Evolutionary conservation across 2,113 vertebrate genomes (phyloP), one percentile per base, ranked within the genome.

Genomic region (Capra hircus): DNA sequence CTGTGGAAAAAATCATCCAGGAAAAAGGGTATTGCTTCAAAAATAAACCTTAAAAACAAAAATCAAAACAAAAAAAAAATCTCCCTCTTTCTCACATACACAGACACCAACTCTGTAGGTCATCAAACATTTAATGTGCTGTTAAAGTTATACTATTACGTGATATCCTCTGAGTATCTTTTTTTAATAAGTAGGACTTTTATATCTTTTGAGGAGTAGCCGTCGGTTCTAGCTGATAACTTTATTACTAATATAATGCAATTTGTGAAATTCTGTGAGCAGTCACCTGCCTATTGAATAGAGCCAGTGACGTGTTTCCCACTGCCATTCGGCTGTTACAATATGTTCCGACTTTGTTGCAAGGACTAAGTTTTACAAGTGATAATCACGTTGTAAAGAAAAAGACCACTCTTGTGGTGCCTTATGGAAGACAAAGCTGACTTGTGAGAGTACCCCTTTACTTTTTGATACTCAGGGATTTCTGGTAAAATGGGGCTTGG

Each of bases 31-130:
- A 74, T 86, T 95, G 96, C 96, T 92, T 97, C 19, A 53, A 64
- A 98, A 96, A 86, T 48, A 62, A 74, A 85, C 10, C 50, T 97
- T 89, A 88, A 95, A 90, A 96, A 84, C 48, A 83, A 87, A 94
- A 88, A 52, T n/a, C 33, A 57, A 91, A 95, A 81, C 23, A 48
- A 94, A 50, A 50, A 59, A 59, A 81, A 62, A 67, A 52, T 81
- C 6, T 15, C 30, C 10, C 16, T 30, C 50, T 7, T 23, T 36
- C 33, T 23, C 4, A 7, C 13, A 23, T 5, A 53, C n/a, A 88
- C 8, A 67, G 2, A 28, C 55, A 30, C 6, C 21, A 81, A 40
- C 2, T 10, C 21, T 33, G 12, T 50, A 48, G 55, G 45, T 48
- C 11, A 71, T 40, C 5, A 28, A 36, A 78, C 14, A 16, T 25